Evolutionary conservation across 2,888 invertebrate genomes (phyloP).

Genomic region (Spisula solida): DNA sequence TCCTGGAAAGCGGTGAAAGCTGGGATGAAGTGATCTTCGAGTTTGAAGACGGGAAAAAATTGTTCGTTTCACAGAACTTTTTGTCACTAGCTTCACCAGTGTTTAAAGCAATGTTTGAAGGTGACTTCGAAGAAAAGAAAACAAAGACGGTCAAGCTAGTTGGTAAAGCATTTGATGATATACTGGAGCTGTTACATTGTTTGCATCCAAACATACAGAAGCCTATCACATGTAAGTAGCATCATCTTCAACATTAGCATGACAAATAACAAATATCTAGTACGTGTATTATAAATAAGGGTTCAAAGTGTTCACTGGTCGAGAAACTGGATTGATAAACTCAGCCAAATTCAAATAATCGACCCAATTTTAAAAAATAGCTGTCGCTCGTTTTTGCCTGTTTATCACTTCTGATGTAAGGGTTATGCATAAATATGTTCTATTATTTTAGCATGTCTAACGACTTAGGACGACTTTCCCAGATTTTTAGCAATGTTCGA

Average conservation of each 20-base stretch:
- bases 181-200: slow-evolving; percentile 24
- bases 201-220: slow-evolving; percentile 30
- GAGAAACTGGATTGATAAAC: too few species aligned
- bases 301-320: too few species aligned
- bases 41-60: slow-evolving; percentile 17
- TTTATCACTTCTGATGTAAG: too few species aligned
- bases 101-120: slow-evolving; percentile 36
- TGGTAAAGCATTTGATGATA: not conserved
- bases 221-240: slow-evolving; percentile 15
- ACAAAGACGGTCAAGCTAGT: not conserved
- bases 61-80: slow-evolving; percentile 35
- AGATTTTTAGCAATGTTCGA: too few species aligned
- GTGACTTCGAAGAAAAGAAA: slow-evolving; percentile 17
- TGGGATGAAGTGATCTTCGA: slow-evolving; percentile 20
- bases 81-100: slow-evolving; percentile 22
- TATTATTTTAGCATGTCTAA: too few species aligned
- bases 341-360: too few species aligned
- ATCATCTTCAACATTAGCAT: not conserved
- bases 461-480: too few species aligned
- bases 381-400: too few species aligned
- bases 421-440: too few species aligned
- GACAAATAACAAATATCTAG: too few species aligned
- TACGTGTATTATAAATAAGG: too few species aligned
- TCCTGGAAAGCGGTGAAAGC: not conserved
- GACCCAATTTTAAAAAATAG: too few species aligned